Evolutionary conservation across 2,797 vertebrate genomes (phyloP).

Genomic region (Muscicapa comitata): DNA sequence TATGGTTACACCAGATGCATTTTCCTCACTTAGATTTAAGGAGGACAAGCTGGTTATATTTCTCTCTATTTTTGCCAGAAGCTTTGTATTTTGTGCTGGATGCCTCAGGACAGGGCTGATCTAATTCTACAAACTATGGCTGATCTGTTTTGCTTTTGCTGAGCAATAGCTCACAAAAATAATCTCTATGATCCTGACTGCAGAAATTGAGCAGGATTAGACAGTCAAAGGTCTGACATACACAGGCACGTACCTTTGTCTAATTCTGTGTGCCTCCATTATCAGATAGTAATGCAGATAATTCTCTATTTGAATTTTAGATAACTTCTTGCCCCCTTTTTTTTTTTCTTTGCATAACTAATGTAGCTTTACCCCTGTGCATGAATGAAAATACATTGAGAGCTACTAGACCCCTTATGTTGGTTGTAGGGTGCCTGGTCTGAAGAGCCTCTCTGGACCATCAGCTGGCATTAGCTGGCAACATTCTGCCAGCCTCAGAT

Average conservation of each 20-base stretch:
- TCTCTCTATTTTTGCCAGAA: slow-evolving; percentile 3
- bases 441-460: background rate
- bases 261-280: background rate
- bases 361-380: background rate
- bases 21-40: slow-evolving; percentile 28
- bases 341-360: background rate
- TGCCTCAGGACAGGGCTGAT: background rate
- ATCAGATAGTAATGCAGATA: background rate
- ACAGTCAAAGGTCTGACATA: slow-evolving; percentile 7
- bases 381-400: background rate
- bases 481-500: background rate
- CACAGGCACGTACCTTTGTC: background rate
- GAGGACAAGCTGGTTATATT: slow-evolving; percentile 32
- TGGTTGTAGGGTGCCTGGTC: background rate
- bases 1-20: background rate
- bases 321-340: background rate
- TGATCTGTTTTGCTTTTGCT: slow-evolving; percentile 45
- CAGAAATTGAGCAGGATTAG: slow-evolving; percentile 48
- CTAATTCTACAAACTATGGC: slow-evolving; percentile 33
- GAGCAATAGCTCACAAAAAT: slow-evolving; percentile 45
- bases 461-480: background rate
- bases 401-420: background rate
- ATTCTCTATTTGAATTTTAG: background rate
- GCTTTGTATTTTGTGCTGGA: background rate
- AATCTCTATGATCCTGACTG: slow-evolving; percentile 27